phyloP scores from a whole-genome alignment of 2,113 vertebrate genomes.

The Nothoprocta perdicaria region DNA sequence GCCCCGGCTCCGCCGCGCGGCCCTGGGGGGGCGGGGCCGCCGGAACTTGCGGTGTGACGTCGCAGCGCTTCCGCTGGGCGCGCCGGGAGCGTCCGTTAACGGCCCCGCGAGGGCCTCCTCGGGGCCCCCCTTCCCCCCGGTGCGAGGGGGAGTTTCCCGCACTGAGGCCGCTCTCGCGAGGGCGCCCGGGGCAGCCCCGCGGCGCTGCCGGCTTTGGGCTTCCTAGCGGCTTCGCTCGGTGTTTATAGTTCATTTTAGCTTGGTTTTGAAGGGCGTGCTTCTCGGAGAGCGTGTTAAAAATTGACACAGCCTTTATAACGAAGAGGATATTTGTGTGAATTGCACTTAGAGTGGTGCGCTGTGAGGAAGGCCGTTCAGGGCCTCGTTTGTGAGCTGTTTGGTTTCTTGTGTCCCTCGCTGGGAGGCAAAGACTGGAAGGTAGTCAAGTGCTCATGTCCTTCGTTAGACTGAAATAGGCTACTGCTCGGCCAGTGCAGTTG shows the following conservation, averaged over 20 bases:
- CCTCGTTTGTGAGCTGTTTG: fast-evolving
- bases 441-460: fast-evolving
- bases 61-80: neutral
- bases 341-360: fast-evolving
- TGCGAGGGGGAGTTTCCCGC: too few species aligned
- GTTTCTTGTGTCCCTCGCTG: fast-evolving
- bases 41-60: neutral
- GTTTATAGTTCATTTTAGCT: too few species aligned
- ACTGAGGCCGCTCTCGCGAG: too few species aligned
- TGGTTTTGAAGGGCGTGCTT: too few species aligned
- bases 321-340: fast-evolving
- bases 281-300: fast-evolving
- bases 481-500: neutral
- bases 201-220: too few species aligned
- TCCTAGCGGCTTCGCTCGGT: too few species aligned
- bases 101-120: too few species aligned
- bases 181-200: too few species aligned
- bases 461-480: neutral
- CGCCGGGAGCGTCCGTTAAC: neutral
- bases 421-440: fast-evolving
- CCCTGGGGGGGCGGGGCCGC: neutral
- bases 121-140: neutral
- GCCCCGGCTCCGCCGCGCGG: too few species aligned
- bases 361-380: neutral
- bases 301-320: fast-evolving